Conservation (phyloP, 2,113 vertebrate genomes). For the Macquaria australasica region DNA sequence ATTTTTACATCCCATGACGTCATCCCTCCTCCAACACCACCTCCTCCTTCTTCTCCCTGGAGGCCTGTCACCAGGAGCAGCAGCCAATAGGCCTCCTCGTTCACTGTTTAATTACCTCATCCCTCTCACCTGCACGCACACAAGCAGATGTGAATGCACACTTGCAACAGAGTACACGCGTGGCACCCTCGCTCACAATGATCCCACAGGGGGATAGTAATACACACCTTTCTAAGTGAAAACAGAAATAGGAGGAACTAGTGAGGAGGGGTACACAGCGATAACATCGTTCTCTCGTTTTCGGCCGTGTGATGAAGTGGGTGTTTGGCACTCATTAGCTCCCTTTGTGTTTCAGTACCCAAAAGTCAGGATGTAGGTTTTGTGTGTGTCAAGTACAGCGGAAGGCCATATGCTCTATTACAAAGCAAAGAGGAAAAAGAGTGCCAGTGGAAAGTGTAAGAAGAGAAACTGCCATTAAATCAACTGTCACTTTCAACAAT, state of each 20-base stretch:
- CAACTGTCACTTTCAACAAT: constrained; percentile 70
- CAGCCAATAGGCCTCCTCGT: constrained; percentile 38
- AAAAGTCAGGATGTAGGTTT: constrained; percentile 65
- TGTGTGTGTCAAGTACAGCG: constrained; percentile 23
- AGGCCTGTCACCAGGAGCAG: constrained; percentile 55
- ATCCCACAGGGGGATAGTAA: too few relatives aligned
- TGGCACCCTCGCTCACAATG: not conserved
- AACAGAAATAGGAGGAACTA: constrained; percentile 1
- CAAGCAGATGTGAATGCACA: not conserved
- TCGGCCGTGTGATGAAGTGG: constrained; percentile 28
- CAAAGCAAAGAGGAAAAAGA: constrained; percentile 57
- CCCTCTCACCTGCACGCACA: constrained; percentile 46
- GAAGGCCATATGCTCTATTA: constrained; percentile 54
- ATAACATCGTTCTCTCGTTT: constrained; percentile 27
- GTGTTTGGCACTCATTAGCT: constrained; percentile 50
- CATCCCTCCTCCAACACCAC: constrained; percentile 31
- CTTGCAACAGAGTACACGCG: not conserved
- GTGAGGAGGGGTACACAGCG: not conserved
- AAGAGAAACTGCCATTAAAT: constrained; percentile 59
- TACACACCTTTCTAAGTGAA: constrained; percentile 18
- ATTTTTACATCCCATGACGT: constrained; percentile 63
- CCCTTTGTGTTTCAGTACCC: constrained; percentile 63
- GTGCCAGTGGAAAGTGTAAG: constrained; percentile 25
- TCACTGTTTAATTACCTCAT: constrained; percentile 47
- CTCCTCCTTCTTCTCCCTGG: constrained; percentile 34